Evolutionary conservation across 2,797 vertebrate species (phyloP).

Genomic region (Nyctalus aviator): DNA sequence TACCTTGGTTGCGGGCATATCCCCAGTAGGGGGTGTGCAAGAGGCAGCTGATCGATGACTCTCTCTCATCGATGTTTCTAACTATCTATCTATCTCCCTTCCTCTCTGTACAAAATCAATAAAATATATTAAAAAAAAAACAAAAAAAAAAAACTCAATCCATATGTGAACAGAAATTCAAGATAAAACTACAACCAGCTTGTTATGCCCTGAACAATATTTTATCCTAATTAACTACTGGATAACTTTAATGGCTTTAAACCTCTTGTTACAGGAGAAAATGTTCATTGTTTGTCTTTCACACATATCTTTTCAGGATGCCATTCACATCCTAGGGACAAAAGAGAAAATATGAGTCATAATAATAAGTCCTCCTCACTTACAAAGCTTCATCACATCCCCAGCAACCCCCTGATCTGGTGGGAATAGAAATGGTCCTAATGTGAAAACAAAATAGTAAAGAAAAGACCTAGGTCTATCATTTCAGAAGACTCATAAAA

Average conservation of each 20-base stretch:
- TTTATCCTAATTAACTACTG: background rate
- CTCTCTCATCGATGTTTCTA: too few relatives aligned
- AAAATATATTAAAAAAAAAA: too few relatives aligned
- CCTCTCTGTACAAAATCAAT: too few relatives aligned
- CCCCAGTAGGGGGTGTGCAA: too few relatives aligned
- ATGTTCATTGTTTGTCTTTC: background rate
- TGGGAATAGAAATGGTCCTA: background rate
- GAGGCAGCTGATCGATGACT: too few relatives aligned
- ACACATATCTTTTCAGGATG: constrained; percentile 50
- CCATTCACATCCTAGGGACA: constrained; percentile 34
- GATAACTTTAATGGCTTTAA: background rate
- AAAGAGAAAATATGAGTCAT: constrained; percentile 17
- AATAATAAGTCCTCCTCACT: background rate
- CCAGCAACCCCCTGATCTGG: background rate
- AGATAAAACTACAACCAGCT: background rate
- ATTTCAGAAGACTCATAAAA: background rate
- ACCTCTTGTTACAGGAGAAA: background rate
- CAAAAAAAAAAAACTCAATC: too few relatives aligned
- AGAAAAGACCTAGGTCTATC: background rate
- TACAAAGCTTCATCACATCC: background rate
- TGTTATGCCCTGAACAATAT: background rate
- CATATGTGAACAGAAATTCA: background rate
- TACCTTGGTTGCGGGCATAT: too few relatives aligned
- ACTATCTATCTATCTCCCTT: too few relatives aligned
- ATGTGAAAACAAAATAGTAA: background rate